These are phyloP conservation scores for Delia radicum DNA, from an alignment of 1,140 invertebrate species.

Conservation along the genomic window DNA sequence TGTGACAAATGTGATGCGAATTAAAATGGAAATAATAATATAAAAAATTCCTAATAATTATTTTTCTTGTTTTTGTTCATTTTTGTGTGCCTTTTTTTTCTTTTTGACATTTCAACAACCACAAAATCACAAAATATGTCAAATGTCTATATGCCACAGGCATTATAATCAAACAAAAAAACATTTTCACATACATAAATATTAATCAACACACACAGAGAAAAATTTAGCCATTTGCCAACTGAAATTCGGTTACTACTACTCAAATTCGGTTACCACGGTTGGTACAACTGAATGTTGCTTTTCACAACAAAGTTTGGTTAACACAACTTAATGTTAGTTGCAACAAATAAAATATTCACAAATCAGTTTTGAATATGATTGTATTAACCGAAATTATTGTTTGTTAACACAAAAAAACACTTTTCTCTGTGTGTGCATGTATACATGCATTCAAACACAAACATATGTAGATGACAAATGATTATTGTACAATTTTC, in stretches of 20 bases:
- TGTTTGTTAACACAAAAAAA: too few species aligned
- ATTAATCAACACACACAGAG: neutral
- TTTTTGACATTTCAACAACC: neutral
- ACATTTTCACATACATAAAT: neutral
- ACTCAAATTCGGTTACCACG: too few species aligned
- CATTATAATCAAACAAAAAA: neutral
- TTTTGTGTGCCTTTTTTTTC: neutral
- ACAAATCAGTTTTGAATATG: too few species aligned
- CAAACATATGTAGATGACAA: neutral
- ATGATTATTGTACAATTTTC: neutral
- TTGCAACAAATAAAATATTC: too few species aligned
- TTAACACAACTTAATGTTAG: too few species aligned
- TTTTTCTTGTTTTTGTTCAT: neutral
- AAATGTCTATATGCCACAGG: neutral
- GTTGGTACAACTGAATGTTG: too few species aligned
- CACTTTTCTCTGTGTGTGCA: too few species aligned
- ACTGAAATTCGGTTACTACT: too few species aligned
- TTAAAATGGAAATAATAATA: neutral
- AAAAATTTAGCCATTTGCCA: too few species aligned
- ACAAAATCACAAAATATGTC: neutral
- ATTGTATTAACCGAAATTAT: too few species aligned
- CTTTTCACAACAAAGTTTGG: too few species aligned
- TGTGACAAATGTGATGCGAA: neutral
- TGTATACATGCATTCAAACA: neutral
- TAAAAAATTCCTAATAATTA: neutral